Evolutionary conservation across 1,140 invertebrate genomes (phyloP).

Genomic region (Monomorium pharaonis): DNA sequence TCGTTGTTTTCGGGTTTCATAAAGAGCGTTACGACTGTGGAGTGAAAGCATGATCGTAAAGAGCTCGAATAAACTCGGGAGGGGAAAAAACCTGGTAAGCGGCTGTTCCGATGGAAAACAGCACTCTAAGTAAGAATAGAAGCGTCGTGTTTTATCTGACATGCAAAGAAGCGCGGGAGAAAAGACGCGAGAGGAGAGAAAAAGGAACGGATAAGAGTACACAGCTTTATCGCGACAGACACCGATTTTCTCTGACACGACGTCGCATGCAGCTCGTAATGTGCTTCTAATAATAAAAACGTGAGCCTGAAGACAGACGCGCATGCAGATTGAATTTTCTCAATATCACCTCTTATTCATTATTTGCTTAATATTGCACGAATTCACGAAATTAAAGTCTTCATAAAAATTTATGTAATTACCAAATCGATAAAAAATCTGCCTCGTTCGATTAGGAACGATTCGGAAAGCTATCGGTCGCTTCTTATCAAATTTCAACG

Average conservation of each 20-base stretch:
- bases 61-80: conserved; percentile 48
- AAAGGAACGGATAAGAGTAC: background rate
- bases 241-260: background rate
- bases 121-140: background rate
- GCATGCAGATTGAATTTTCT: background rate
- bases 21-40: conserved; percentile 23
- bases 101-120: conserved; percentile 30
- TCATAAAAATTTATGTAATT: background rate
- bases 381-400: background rate
- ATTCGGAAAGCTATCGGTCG: background rate
- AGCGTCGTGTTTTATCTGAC: conserved; percentile 49
- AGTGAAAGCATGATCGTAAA: conserved; percentile 56
- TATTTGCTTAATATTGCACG: background rate
- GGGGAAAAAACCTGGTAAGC: conserved; percentile 11
- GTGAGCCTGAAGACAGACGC: background rate
- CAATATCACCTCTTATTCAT: background rate
- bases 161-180: conserved; percentile 19
- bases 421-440: background rate
- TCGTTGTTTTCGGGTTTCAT: background rate
- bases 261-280: background rate
- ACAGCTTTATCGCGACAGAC: background rate
- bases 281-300: conserved; percentile 26
- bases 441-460: background rate
- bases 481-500: background rate
- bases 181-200: conserved; percentile 17